Evolutionary conservation across 92 coral and sea anemone genomes (phyloP).

Genomic region (Pocillopora grandis): DNA sequence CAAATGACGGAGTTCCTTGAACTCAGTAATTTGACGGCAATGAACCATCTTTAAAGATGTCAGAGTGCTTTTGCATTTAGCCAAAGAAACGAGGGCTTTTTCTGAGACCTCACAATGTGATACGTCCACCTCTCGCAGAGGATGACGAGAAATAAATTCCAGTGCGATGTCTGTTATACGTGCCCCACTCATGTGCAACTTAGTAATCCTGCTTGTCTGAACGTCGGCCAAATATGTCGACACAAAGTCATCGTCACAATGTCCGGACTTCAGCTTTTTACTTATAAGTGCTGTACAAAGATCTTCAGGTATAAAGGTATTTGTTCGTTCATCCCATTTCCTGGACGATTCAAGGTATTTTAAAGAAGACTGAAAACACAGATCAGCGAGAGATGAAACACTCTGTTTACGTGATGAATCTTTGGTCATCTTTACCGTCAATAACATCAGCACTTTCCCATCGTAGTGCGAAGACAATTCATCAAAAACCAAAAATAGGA

Average conservation of each 20-base stretch:
- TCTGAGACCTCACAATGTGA: slow-evolving; percentile 67
- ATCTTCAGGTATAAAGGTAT: slow-evolving; percentile 77
- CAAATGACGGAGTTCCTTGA: slow-evolving; percentile 57
- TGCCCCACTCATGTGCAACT: slow-evolving; percentile 65
- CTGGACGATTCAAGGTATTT: slow-evolving; percentile 64
- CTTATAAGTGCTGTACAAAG: slow-evolving; percentile 78
- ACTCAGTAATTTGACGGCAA: slow-evolving; percentile 51
- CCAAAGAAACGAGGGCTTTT: slow-evolving; percentile 55
- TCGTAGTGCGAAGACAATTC: not conserved
- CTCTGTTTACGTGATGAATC: slow-evolving; percentile 15
- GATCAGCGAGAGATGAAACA: slow-evolving; percentile 66
- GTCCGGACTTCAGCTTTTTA: slow-evolving; percentile 70
- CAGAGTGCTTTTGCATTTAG: slow-evolving; percentile 68
- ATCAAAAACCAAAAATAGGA: not conserved
- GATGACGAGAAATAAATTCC: slow-evolving; percentile 61
- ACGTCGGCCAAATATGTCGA: slow-evolving; percentile 64
- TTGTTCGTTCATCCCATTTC: slow-evolving; percentile 21
- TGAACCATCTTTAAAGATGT: slow-evolving; percentile 60
- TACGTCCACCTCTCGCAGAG: slow-evolving; percentile 76
- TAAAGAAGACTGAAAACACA: slow-evolving; percentile 73
- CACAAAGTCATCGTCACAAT: slow-evolving; percentile 75
- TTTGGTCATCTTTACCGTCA: slow-evolving; percentile 17
- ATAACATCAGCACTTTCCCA: not conserved
- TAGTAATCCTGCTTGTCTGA: slow-evolving; percentile 70
- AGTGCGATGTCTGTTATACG: slow-evolving; percentile 72